These are phyloP conservation scores for Bombus sylvicola DNA, from an alignment of 1,140 invertebrate species.

Conservation along the genomic window DNA sequence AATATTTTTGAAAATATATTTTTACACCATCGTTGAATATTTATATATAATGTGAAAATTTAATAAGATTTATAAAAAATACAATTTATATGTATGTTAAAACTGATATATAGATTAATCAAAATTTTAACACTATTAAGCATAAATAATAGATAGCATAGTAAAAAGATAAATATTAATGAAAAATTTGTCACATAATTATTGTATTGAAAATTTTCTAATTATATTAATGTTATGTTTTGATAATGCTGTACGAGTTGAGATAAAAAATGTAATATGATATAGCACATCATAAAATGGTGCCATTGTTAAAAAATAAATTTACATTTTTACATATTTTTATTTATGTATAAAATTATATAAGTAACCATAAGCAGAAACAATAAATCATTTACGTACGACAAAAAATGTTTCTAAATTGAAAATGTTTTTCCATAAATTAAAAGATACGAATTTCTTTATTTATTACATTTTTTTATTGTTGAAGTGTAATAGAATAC, in stretches of 20 bases:
- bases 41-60: constrained; percentile 1
- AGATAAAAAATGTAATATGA: neutral
- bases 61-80: constrained; percentile 9
- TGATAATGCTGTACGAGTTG: constrained; percentile 19
- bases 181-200: constrained; percentile 33
- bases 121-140: constrained; percentile 24
- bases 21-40: constrained; percentile 22
- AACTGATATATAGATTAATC: constrained; percentile 8
- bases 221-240: constrained; percentile 15
- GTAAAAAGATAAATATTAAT: neutral
- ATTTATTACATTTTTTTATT: constrained; percentile 58
- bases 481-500: constrained; percentile 63
- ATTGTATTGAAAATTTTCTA: constrained; percentile 12
- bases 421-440: neutral
- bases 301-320: constrained; percentile 70
- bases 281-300: constrained; percentile 62
- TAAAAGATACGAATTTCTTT: constrained; percentile 14
- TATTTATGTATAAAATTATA: neutral
- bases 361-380: neutral
- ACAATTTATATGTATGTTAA: constrained; percentile 13
- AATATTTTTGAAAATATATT: constrained; percentile 36
- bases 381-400: neutral
- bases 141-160: constrained; percentile 22
- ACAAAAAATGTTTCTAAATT: neutral
- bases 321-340: constrained; percentile 43